These are phyloP conservation scores for Mimachlamys varia DNA, from an alignment of 2,888 invertebrate genomes.

Conservation along the genomic window DNA sequence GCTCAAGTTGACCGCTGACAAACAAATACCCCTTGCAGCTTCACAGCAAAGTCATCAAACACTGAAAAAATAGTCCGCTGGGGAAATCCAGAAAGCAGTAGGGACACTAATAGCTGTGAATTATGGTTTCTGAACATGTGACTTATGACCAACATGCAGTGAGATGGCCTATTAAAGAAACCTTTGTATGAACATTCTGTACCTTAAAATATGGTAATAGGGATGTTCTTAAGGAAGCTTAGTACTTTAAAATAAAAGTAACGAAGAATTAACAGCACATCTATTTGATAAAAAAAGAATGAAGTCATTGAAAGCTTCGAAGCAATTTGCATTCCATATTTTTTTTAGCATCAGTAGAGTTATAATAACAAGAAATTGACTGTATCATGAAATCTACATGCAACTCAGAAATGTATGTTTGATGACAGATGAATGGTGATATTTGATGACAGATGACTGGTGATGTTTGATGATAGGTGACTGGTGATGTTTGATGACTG, in stretches of 20 bases:
- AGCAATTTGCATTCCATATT: too few relatives aligned
- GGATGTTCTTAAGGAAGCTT: not conserved
- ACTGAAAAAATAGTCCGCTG: not conserved
- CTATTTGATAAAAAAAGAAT: not conserved
- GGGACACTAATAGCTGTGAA: not conserved
- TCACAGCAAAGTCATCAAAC: not conserved
- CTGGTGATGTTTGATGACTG: too few relatives aligned
- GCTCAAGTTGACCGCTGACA: not conserved
- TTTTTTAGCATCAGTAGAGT: too few relatives aligned
- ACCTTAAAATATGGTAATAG: not conserved
- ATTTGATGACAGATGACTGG: too few relatives aligned
- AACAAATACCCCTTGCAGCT: not conserved
- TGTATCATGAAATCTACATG: too few relatives aligned
- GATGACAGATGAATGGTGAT: too few relatives aligned
- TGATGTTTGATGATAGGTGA: too few relatives aligned
- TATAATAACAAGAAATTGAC: too few relatives aligned
- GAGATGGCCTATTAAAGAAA: not conserved
- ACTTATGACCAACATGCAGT: not conserved
- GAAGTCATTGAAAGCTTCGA: too few relatives aligned
- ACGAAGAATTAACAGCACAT: not conserved
- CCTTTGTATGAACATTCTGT: not conserved
- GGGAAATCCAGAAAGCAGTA: not conserved
- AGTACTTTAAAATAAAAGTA: not conserved
- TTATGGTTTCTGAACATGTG: not conserved
- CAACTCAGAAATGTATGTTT: too few relatives aligned